These are phyloP conservation scores for Coelopa frigida DNA, from an alignment of 1,140 invertebrate genomes.

Conservation along the genomic window DNA sequence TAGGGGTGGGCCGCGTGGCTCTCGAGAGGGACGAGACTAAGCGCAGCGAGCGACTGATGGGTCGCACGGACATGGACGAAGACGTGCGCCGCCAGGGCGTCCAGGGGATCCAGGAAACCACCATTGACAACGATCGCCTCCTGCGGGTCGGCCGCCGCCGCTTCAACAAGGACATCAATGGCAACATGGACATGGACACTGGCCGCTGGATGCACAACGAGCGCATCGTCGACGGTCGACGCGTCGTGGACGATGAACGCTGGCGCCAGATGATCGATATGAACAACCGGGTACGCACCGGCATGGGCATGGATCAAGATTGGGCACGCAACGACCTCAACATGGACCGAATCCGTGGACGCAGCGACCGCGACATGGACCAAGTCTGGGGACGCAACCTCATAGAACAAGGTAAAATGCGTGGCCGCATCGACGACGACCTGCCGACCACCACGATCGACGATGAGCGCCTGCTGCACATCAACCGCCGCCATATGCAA, in stretches of 20 bases:
- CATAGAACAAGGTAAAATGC: no score
- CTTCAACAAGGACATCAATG: no score
- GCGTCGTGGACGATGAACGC: background rate
- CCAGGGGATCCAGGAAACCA: no score
- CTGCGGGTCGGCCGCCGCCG: background rate
- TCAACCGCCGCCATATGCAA: slow-evolving; percentile 18
- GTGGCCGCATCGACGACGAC: background rate
- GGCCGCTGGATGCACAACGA: no score
- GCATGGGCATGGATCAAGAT: background rate
- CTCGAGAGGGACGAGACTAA: background rate
- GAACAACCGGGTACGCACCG: no score
- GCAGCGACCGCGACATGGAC: no score
- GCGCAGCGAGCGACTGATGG: background rate
- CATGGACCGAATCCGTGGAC: background rate
- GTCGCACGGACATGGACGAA: background rate
- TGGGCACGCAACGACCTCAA: no score
- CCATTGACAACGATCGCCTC: background rate
- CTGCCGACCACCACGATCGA: slow-evolving; percentile 19
- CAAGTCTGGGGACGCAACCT: no score
- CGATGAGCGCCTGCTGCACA: slow-evolving; percentile 19
- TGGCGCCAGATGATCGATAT: no score
- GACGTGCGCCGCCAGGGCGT: background rate
- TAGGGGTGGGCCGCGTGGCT: background rate
- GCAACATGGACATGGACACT: no score
- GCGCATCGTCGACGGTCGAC: no score